Evolutionary conservation across 2,113 vertebrate genomes (phyloP), one percentile per base, ranked within the genome.

Genomic region (Oncorhynchus keta): DNA sequence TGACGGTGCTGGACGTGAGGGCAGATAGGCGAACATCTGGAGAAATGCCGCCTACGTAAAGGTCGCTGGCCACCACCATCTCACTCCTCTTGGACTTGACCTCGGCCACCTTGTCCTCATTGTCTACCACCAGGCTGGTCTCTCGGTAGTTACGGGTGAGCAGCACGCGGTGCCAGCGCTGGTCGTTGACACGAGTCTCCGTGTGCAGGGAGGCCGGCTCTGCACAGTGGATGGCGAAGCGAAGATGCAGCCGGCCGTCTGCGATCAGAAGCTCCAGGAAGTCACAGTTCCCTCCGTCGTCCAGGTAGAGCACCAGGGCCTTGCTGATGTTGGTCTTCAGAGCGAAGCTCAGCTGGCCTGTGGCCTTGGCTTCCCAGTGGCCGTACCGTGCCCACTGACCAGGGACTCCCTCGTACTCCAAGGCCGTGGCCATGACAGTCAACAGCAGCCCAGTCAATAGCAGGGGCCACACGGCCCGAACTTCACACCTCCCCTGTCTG

Each of bases 341-440:
- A 70, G 95, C 95, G 82, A 99, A 97, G 88, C 95, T 98, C 74
- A 99, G 94, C 85, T 97, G 95, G 0, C 95, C 96, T 1, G 92
- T 93, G 12, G 93, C 85, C 39, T 92, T 94, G 2, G 95, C 95
- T 1, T 95, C 94, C 95, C 96, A 97, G 65, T 94, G 95, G 14
- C 92, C 95, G 1, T 97, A 98, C 20, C 97, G 95, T 0, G 96
- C 97, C 97, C 97, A 98, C 85, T 98, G 97, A 66, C 96, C 97
- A 0, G 96, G 95, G 61, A 95, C 91, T 0, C 97, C 97, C 24
- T 95, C 95, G 2, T 98, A 98, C 80, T 98, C 96, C 85, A 98
- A 88, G 3, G 94, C 93, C 3, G 84, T 65, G 66, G 85, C 67
- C 14, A 72, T 59, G 18, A 73, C 81, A 20, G 79, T 78, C 11